phyloP scores from a whole-genome alignment of 2,113 vertebrate species.

The Alces alces region DNA sequence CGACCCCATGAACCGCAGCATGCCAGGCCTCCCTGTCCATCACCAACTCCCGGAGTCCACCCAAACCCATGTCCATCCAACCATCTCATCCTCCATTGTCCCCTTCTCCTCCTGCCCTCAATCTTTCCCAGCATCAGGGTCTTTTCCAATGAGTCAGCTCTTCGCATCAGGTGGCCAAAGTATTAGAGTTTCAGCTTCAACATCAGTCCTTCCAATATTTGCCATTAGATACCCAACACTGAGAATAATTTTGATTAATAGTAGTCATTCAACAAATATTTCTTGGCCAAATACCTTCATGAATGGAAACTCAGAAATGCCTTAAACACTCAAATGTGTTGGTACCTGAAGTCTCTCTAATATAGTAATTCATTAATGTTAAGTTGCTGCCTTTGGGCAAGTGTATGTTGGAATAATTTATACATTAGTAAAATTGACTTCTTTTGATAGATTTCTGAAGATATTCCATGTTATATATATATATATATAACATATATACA shows the following conservation, averaged over 20 bases:
- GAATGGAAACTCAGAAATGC: not conserved
- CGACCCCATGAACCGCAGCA: fast-evolving
- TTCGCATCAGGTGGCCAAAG: not conserved
- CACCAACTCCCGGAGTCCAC: not conserved
- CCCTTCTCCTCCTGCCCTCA: not conserved
- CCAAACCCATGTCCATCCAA: not conserved
- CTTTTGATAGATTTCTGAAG: not conserved
- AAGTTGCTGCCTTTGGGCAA: not conserved
- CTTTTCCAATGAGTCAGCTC: not conserved
- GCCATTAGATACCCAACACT: not conserved
- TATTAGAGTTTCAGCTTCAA: not conserved
- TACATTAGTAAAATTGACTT: not conserved
- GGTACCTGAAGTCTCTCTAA: not conserved
- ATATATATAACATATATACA: not conserved
- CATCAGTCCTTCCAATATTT: not conserved
- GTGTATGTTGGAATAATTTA: not conserved
- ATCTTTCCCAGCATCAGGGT: not conserved
- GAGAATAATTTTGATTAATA: not conserved
- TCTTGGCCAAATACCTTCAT: not conserved
- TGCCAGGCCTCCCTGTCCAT: not conserved
- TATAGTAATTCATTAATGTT: not conserved
- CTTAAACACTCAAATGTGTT: not conserved
- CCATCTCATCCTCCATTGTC: not conserved
- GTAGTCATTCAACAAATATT: not conserved
- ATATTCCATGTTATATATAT: not conserved